phyloP scores from a whole-genome alignment of 2,888 invertebrate genomes.

The Euclidia mi region DNA sequence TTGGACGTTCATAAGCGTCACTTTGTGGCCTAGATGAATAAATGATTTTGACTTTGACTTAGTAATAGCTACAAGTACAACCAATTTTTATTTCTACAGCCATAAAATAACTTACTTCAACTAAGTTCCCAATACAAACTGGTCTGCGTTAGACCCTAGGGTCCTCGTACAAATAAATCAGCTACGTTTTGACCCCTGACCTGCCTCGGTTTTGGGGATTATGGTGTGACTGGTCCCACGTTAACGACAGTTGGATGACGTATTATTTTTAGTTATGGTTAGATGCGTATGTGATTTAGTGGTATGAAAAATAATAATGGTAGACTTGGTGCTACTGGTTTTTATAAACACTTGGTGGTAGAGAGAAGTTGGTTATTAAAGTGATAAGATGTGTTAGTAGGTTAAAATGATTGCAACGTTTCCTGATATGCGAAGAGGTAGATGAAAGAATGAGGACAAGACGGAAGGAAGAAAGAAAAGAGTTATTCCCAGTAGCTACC shows the following conservation, averaged over 20 bases:
- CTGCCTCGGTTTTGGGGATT: slow-evolving; percentile 66
- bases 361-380: background rate
- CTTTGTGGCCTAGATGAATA: no score
- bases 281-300: slow-evolving; percentile 27
- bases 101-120: slow-evolving; percentile 19
- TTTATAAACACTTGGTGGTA: background rate
- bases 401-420: no score
- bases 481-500: no score
- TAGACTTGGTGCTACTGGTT: slow-evolving; percentile 4
- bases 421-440: no score
- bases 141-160: slow-evolving; percentile 22
- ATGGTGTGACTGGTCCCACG: slow-evolving; percentile 53
- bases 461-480: no score
- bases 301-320: slow-evolving; percentile 14
- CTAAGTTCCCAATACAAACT: slow-evolving; percentile 30
- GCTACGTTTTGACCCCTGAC: slow-evolving; percentile 79
- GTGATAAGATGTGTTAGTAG: no score
- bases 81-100: no score
- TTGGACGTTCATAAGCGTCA: no score
- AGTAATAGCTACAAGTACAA: no score
- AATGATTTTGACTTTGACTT: no score
- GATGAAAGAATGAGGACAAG: no score
- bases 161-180: slow-evolving; percentile 71
- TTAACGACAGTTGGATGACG: slow-evolving; percentile 76
- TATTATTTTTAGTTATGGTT: slow-evolving; percentile 56